Base-by-base conservation (phyloP, 2,888 invertebrate genomes). In the Apantesis nais region DNA sequence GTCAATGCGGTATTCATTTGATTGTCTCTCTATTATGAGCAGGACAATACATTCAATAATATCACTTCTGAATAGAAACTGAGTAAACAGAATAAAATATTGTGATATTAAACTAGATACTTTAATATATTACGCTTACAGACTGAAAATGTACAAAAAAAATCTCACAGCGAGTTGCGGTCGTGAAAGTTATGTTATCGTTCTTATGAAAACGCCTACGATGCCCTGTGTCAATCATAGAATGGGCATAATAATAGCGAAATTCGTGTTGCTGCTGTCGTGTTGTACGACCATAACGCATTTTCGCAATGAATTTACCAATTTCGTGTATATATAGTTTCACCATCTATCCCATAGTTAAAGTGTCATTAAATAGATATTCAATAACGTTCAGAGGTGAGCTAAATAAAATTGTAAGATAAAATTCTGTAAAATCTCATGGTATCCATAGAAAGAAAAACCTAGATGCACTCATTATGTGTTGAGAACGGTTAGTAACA, bases 1-100 rank as follows among this genome's bases (percentile, higher is more conserved):
- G 78, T 83, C 81, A 85, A 84, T 83, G 80, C 61, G 44, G 70
- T 64, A 76, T 81, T 86, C 80, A 86, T 87, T 81, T 73, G 63
- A 85, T 85, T 87, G 71, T 79, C 52, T 72, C 66, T 73, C 66
- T 74, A 70, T 61, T 78, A 75, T 70, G 68, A 66, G 68, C 66
- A 74, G 66, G 62, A 81, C 78, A 80, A 81, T 78, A 63, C 68
- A 66, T 70, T 71, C 71, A 68, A 74, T 70, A 66, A 41, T 68
- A 61, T 22, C 37, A 76, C 71, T 63, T 73, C 55, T 70, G 68
- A 31, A 62, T 70, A 71, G 60, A 63, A 63, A 55, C 55, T 68
- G 64, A 65, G 58, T 68, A 71, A 71, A 72, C 66, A 68, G 71
- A 31, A 68, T 29, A 62, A 52, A 62, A 12, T 34, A 34, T 55